Evolutionary conservation across 2,113 vertebrate species (phyloP).

Genomic region (Petaurus breviceps): DNA sequence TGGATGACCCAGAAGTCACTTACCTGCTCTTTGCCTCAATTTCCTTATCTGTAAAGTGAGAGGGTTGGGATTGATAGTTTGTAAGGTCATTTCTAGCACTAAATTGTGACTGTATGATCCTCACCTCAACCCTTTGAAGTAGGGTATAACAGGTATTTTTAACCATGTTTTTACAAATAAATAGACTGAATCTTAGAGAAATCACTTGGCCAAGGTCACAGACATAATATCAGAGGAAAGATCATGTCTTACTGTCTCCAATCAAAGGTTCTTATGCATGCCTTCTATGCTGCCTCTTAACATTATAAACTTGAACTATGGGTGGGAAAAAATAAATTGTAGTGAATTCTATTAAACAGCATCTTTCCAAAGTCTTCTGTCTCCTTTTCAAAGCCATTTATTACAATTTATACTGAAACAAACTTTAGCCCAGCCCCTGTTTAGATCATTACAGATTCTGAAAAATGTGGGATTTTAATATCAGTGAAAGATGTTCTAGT

Average conservation of each 20-base stretch:
- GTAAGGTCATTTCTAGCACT: background rate
- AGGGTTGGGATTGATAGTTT: background rate
- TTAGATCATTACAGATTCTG: background rate
- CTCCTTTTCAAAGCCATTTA: background rate
- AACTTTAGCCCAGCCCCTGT: background rate
- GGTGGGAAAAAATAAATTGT: background rate
- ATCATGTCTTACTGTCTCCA: background rate
- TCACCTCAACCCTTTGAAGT: background rate
- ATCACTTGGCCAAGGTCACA: background rate
- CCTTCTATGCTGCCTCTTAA: background rate
- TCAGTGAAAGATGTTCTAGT: constrained; percentile 1
- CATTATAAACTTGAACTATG: background rate
- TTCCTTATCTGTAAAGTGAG: background rate
- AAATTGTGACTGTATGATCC: background rate
- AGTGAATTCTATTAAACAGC: background rate
- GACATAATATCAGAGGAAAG: background rate
- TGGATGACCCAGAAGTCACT: background rate
- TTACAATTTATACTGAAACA: background rate
- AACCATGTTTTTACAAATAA: background rate
- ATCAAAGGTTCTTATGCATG: background rate
- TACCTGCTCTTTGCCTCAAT: background rate
- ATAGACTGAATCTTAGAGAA: background rate
- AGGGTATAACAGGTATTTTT: background rate
- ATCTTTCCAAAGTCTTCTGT: background rate
- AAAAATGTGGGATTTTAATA: background rate